A percentile compares a stretch with the other conserved stretches of the same genome.
Conservation (phyloP, 2,888 invertebrate species). For the Sarcophaga carnaria region DNA sequence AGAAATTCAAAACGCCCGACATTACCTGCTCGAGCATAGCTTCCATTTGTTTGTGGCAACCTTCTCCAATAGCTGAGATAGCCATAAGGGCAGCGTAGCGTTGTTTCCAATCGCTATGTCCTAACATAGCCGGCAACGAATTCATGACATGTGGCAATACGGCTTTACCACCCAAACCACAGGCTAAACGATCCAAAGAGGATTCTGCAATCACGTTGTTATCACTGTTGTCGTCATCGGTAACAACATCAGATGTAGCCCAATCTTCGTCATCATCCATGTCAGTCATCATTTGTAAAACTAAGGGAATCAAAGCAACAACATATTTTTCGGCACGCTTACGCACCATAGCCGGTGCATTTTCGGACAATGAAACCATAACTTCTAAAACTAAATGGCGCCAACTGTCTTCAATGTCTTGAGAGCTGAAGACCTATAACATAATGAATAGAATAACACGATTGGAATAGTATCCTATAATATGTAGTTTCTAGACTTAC, state of each 20-base stretch:
- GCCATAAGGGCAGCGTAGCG: constrained; percentile 99
- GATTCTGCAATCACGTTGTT: constrained; percentile 98
- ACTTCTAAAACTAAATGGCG: constrained; percentile 95
- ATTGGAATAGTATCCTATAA: background rate
- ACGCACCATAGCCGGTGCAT: constrained; percentile 97
- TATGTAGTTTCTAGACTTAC: constrained; percentile 76
- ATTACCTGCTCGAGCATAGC: constrained; percentile 95
- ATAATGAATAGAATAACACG: background rate
- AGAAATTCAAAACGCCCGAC: constrained; percentile 92
- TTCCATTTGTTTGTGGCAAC: constrained; percentile 99
- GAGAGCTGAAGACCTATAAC: constrained; percentile 83
- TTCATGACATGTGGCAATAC: constrained; percentile 94
- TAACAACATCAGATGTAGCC: constrained; percentile 92
- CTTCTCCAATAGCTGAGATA: constrained; percentile 98
- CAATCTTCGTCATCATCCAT: constrained; percentile 95
- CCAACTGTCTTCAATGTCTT: constrained; percentile 90
- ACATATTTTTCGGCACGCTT: constrained; percentile 94
- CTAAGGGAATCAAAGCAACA: constrained; percentile 89
- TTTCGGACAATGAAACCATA: constrained; percentile 91
- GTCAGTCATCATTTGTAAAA: constrained; percentile 97
- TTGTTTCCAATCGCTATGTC: constrained; percentile 91
- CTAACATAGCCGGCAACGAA: constrained; percentile 93
- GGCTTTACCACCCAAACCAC: constrained; percentile 95
- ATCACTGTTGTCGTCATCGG: constrained; percentile 96
- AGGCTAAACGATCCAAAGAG: constrained; percentile 97